Base-by-base conservation (phyloP, 2,888 invertebrate genomes). In the Apamea anceps region DNA sequence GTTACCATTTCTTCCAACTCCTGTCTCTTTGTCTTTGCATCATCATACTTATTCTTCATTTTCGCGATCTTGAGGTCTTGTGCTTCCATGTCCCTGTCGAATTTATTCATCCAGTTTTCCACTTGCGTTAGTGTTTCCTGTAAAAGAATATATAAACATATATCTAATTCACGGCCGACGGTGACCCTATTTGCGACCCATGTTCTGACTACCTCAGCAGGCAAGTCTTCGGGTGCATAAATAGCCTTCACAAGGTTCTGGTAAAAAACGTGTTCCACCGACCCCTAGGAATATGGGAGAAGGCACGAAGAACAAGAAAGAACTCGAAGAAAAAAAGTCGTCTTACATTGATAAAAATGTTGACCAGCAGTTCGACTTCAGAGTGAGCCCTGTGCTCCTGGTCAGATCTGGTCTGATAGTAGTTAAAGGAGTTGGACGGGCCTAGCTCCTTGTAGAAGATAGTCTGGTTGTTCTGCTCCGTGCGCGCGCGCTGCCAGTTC, bases 101-200 rank as follows among this genome's bases (percentile, higher is more conserved):
- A 96, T 90, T 96, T 96, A 28, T 90, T 88, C 96, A 97, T 97
- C 95, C 94, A 95, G 0, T 88, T 76, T 74, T 96, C 96, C 3
- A 96, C 91, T 74, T 94, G 93, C 60, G 89, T 82, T 21, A 96
- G 86, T 57, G 94, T 94, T 90, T 96, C 96, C 96, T 96, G 80
- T 15, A 68, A 81, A 71, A 37, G 4, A 37, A 66, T 7, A 37
- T n/a, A 57, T 54, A 12, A 25, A 57, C 18, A 5, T 21, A 25
- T n/a, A 57, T 51, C 18, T 18, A 51, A 18, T 51, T 21, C 21
- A 42, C 6, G 42, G 42, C 42, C 7, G 42, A 42, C 42, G 42
- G 42, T 42, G 42, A 42, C 42, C 7, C 7, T 42, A 42, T 42
- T 42, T 42, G 42, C 42, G 42, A 42, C 42, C 6, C 42, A 42